Base-by-base conservation (phyloP, 2,888 invertebrate genomes). In the Epirrita christyi region DNA sequence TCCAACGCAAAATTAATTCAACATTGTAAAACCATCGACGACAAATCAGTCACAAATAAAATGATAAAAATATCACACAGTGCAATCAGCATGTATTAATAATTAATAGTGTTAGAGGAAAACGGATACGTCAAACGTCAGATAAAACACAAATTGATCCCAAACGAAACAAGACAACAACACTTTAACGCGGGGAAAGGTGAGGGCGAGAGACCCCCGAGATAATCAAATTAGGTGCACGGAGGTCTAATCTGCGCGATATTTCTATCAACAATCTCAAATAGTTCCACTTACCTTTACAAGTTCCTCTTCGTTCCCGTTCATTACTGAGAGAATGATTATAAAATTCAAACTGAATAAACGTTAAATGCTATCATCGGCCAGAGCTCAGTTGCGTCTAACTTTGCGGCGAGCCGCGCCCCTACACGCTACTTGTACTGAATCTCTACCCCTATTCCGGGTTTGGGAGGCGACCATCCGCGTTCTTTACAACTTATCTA, bases 351-450 rank as follows among this genome's bases (percentile, higher is more conserved):
- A 75, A 73, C 74, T 71, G 70, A 76, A 69, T 78, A 70, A 75
- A 78, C 80, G 78, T 81, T 81, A 78, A 80, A 83, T 83, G 85
- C 80, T 83, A 86, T 81, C 85, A 81, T 81, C 85, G 84, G 80
- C 89, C 71, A 81, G 78, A 84, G 90, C 92, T 86, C 85, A 84
- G 89, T 85, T 81, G 90, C 92, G 91, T 92, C 92, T 92, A 88
- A 88, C 92, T 87, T 89, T 89, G 92, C 84, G 89, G 91, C 89
- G 91, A 88, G 88, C 92, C 92, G 92, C 92, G 89, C 92, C 92
- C 92, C 88, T 88, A 87, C 86, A 86, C 88, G 88, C 81, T 91
- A 89, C 91, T 90, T 89, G 88, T 88, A 90, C 92, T 88, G 92
- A 91, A 89, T 91, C 91, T 90, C 89, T 88, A 90, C 92, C 92